These are phyloP conservation scores for Cosmorhoe ocellata DNA, from an alignment of 2,888 invertebrate genomes.

Conservation along the genomic window DNA sequence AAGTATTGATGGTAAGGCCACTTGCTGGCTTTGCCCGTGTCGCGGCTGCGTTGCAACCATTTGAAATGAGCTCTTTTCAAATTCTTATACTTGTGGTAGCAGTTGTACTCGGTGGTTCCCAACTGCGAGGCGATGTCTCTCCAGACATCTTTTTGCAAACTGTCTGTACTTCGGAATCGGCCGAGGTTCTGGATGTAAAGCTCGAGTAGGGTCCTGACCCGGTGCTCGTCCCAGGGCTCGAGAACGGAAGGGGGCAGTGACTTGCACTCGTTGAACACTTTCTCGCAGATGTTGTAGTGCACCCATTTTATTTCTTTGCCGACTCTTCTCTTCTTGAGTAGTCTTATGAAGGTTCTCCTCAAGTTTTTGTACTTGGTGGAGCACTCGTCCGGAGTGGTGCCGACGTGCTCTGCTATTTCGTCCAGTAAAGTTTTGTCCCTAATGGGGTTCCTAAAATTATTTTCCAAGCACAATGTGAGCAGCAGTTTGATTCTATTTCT, in stretches of 20 bases:
- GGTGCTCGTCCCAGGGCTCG: conserved; percentile 71
- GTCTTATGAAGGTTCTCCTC: conserved; percentile 64
- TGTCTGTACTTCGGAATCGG: conserved; percentile 57
- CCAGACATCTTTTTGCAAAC: conserved; percentile 72
- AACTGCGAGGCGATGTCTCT: conserved; percentile 63
- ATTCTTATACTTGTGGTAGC: conserved; percentile 74
- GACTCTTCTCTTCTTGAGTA: conserved; percentile 66
- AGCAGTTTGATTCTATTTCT: conserved; percentile 62
- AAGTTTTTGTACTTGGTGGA: conserved; percentile 66
- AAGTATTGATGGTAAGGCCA: conserved; percentile 72
- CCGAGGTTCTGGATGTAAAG: conserved; percentile 67
- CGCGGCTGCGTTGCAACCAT: conserved; percentile 58
- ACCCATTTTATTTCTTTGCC: conserved; percentile 74
- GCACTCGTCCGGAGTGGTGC: conserved; percentile 63
- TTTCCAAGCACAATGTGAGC: conserved; percentile 61
- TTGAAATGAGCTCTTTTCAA: conserved; percentile 69
- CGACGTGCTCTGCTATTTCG: conserved; percentile 58
- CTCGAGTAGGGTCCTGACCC: conserved; percentile 57
- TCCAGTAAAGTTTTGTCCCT: conserved; percentile 61
- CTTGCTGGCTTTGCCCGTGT: conserved; percentile 60
- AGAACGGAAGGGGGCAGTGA: conserved; percentile 52
- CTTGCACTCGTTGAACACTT: conserved; percentile 69
- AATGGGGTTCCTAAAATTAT: conserved; percentile 45
- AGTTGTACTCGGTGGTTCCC: conserved; percentile 67
- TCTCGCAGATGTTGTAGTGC: conserved; percentile 66